Base-by-base conservation (phyloP, 35 echinoderm and acorn worm genomes). In the Patiria miniata region DNA sequence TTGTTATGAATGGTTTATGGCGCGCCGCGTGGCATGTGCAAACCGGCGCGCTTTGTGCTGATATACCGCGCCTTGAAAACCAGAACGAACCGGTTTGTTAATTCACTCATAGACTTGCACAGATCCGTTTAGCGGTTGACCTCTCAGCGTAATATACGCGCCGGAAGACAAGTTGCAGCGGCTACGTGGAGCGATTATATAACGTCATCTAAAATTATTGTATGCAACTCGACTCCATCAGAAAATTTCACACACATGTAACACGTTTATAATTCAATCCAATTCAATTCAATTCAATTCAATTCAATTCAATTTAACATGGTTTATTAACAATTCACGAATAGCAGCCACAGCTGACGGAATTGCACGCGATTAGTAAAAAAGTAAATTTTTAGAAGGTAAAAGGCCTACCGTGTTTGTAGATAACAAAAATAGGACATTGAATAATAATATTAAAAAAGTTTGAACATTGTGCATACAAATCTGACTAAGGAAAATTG, bases 1-100 rank as follows among this genome's bases (percentile, higher is more conserved):
- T 73, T 73, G 65, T 73, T 73, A 73, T 73, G 65, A 30, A 73
- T 73, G 65, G 26, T 47, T 12, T 12, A 8, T 73, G 65, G 30
- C 65, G 65, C 65, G 65, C 57, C 34, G 65, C 65, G 26, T 29
- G 1, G 22, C 6, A n/a, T 68, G n/a, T 7, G 17, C 2, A 2
- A 30, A 34, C 7, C 65, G 65, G 65, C 65, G 8, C 21, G 65
- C 26, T 73, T 26, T 34, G 34, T 16, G 65, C 8, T 14, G 7
- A 34, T 73, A n/a, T n/a, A 36, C 65, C 65, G 65, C 65, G 65
- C 65, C 65, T 73, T 34, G 26, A 34, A 34, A 73, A 73, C 65
- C 65, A 7, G 65, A 73, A 2, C 29, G 22, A 73, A 32, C 65
- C 29, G 26, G 65, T 32, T 73, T 30, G 42, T 7, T 0, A 73